A percentile compares a stretch with the other conserved stretches of the same genome.
Conservation (phyloP, 2,888 invertebrate genomes). For the Mactromeris polynyma region DNA sequence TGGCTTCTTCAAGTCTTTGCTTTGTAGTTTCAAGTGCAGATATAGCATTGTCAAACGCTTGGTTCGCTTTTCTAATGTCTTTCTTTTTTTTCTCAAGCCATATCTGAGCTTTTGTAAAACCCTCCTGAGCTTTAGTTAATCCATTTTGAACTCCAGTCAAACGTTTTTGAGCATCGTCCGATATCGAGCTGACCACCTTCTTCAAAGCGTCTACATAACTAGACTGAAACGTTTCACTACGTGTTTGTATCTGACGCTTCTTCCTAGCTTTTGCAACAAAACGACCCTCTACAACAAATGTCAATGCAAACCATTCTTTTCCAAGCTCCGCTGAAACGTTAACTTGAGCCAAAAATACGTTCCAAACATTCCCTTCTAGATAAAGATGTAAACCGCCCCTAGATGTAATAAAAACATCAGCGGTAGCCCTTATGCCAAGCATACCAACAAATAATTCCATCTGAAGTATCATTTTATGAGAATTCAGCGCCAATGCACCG, state of each 20-base stretch:
- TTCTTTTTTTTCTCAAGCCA: constrained; percentile 62
- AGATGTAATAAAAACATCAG: constrained; percentile 54
- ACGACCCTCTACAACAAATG: constrained; percentile 49
- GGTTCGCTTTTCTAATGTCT: constrained; percentile 55
- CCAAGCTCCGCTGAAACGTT: constrained; percentile 53
- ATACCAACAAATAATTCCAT: constrained; percentile 41
- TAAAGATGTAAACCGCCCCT: constrained; percentile 45
- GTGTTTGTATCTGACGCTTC: constrained; percentile 44
- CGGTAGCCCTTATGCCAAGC: constrained; percentile 47
- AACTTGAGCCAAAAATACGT: constrained; percentile 61
- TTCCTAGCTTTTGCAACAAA: constrained; percentile 52
- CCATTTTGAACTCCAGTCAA: constrained; percentile 51
- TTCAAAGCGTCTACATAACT: constrained; percentile 65
- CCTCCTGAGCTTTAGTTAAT: constrained; percentile 43
- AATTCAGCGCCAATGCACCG: constrained; percentile 34
- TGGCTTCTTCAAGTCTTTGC: constrained; percentile 59
- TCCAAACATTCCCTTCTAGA: constrained; percentile 67
- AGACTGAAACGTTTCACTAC: constrained; percentile 51
- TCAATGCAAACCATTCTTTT: constrained; percentile 53
- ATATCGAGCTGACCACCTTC: constrained; percentile 30
- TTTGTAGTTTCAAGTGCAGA: constrained; percentile 53
- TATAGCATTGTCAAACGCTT: constrained; percentile 64
- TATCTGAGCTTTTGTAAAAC: constrained; percentile 55
- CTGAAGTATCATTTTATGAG: constrained; percentile 41
- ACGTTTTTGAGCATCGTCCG: constrained; percentile 59